Base-by-base conservation (phyloP, 2,113 vertebrate genomes). In the Callaeas wilsoni region DNA sequence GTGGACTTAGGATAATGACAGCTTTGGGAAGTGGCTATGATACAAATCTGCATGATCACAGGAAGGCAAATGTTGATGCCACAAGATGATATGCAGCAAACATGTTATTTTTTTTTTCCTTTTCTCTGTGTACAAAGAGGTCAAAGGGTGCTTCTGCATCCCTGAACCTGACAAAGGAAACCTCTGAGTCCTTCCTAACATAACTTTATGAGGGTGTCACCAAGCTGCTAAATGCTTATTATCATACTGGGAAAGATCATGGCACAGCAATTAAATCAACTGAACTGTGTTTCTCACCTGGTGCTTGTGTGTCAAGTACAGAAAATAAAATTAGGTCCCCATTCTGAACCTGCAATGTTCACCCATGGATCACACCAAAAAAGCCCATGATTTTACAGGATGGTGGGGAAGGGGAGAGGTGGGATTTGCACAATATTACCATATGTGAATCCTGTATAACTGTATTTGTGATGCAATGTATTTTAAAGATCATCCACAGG, bases 101-200 rank as follows among this genome's bases (percentile, higher is more conserved):
- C 1, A 5, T 52, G 18, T 7, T 8, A 0, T 1, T 2, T 13
- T 1, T 49, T 70, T 84, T 63, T 25, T 44, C 14, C 14, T 39
- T 14, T 68, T 71, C 25, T 55, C 21, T 49, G 13, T 44, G 9
- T 44, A 87, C 13, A 41, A 65, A 81, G 16, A 81, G 17, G 14
- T 26, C 17, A 49, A 82, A 84, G 14, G 4, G 10, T 69, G 15
- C 6, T 56, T 73, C 67, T 47, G 20, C 73, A 86, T 35, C 67
- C 27, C 30, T 73, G 30, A 68, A 25, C 32, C 26, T 22, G 8
- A 46, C 20, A 83, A 79, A 90, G 39, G 56, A 93, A 80, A 73
- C 16, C 17, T 55, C 16, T 25, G 64, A 37, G 20, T 44, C 22
- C 20, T 83, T 80, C 70, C 41, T 74, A 85, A 83, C 32, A 73